Evolutionary conservation across 2,113 vertebrate species (phyloP), one percentile per base, ranked within the genome.

Genomic region (Tyto alba): DNA sequence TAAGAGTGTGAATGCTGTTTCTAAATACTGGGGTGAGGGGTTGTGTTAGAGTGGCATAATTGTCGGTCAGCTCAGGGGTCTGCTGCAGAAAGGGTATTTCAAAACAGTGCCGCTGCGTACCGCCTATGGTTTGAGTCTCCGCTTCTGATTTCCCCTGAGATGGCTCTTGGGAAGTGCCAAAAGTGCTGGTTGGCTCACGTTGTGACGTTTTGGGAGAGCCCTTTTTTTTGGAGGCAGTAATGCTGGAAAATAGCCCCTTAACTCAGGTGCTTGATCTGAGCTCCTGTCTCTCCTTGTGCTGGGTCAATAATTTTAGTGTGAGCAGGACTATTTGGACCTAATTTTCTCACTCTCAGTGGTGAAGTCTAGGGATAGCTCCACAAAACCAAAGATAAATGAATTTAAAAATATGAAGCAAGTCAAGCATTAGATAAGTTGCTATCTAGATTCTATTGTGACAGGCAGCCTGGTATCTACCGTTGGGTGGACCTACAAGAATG

Each of bases 71-170:
- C 52, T 78, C 22, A 4, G 53, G 32, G 41, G 3, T 34, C 26
- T 0, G 0, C 4, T 6, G 26, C 5, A 9, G 52, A 52, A 36
- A 43, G 13, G 8, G 4, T 30, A 11, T 74, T 88, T 90, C 59
- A 57, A 66, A 81, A 53, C 45, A 53, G 16, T 1, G 2, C n/a
- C 0, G 0, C 22, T 71, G 52, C 2, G 1, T n/a, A 26, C 12
- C 3, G 16, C 1, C 8, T 34, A 67, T 0, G 6, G 30, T 48
- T 47, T 38, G 23, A 27, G 11, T 30, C 71, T 40, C 43, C 0
- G 0, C 23, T 91, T 67, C 40, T 1, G 1, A 8, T 72, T 86
- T 89, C 19, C 30, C 30, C 48, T 1, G 0, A 43, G 32, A 59
- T 41, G 36, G 36, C 64, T 87, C 53, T 74, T 69, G 74, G 53